A percentile compares a stretch with the other conserved stretches of the same genome.
These are phyloP conservation scores for Bombus superbus DNA, from an alignment of 1,140 invertebrate species.

Conservation along the genomic window DNA sequence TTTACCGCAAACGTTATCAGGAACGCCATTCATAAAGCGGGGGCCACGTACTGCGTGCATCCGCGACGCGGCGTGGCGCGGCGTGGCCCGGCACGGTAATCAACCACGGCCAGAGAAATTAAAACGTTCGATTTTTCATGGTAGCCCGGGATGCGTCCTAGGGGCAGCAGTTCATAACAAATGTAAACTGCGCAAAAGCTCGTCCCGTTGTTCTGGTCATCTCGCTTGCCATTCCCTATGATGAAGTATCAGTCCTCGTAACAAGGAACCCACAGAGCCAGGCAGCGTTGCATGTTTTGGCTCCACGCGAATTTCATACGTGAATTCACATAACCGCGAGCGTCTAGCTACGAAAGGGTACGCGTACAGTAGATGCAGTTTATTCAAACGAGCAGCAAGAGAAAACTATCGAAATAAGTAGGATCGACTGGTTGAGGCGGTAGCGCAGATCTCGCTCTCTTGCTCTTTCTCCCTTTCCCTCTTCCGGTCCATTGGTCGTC, in stretches of 20 bases:
- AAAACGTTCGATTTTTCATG: constrained; percentile 53
- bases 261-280: background rate
- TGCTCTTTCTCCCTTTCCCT: constrained; percentile 52
- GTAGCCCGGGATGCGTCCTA: too few species aligned
- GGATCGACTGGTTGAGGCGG: constrained; percentile 74
- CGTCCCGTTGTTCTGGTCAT: background rate
- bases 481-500: constrained; percentile 76
- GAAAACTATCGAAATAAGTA: constrained; percentile 81
- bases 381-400: constrained; percentile 79
- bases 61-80: background rate
- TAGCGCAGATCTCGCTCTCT: constrained; percentile 39
- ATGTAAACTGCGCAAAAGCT: constrained; percentile 40
- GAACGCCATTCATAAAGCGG: constrained; percentile 40
- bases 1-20: constrained; percentile 49
- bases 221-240: background rate
- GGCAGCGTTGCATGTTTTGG: constrained; percentile 21
- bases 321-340: constrained; percentile 52
- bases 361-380: constrained; percentile 73
- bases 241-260: constrained; percentile 26
- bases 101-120: constrained; percentile 48
- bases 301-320: constrained; percentile 12
- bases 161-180: constrained; percentile 45
- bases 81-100: constrained; percentile 28
- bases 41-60: constrained; percentile 12
- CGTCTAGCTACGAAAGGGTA: constrained; percentile 43